Evolutionary conservation across 2,797 vertebrate genomes (phyloP), one percentile per base, ranked within the genome.

Genomic region (Takifugu ocellatus): DNA sequence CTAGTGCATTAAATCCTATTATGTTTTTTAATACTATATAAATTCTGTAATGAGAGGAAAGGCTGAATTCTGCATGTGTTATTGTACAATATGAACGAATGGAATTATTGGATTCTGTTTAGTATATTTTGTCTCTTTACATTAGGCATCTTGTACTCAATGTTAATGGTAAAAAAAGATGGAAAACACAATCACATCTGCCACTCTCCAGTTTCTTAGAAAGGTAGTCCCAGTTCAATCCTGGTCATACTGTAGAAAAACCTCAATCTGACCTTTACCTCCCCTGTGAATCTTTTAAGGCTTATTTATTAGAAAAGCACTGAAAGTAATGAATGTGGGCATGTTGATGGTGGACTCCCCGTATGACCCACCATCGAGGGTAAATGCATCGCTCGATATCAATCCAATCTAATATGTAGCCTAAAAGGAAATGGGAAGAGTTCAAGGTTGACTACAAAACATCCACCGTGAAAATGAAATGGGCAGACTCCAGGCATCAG

Each of bases 301-400:
- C 17, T 6, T 26, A 63, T 67, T 49, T 50, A 57, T 24, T 61
- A 39, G 24, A 48, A 42, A 59, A 49, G 15, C 21, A 25, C 33
- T 27, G 24, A 12, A 21, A 21, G 45, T 48, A n/a, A 31, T 14
- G 16, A 27, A 42, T 39, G 33, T 47, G 25, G 47, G 63, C 16
- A 51, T 62, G 54, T 64, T 29, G 61, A 51, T 2, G 43, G 57
- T 21, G 33, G 57, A 53, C 33, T 51, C 46, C 11, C 44, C 50
- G 2, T 60, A 16, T 26, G 63, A 7, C 5, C 49, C 17, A 17
- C 27, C 50, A 63, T 33, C 54, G 51, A 66, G 49, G 59, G 76
- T 53, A 63, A 63, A 78, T 7, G 39, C 72, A 69, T 75, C 70
- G 56, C 58, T 75, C 72, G 72, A 5, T 24, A 56, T 59, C 74